Base-by-base conservation (phyloP, 2,888 invertebrate species). In the Amphiduros pacificus region DNA sequence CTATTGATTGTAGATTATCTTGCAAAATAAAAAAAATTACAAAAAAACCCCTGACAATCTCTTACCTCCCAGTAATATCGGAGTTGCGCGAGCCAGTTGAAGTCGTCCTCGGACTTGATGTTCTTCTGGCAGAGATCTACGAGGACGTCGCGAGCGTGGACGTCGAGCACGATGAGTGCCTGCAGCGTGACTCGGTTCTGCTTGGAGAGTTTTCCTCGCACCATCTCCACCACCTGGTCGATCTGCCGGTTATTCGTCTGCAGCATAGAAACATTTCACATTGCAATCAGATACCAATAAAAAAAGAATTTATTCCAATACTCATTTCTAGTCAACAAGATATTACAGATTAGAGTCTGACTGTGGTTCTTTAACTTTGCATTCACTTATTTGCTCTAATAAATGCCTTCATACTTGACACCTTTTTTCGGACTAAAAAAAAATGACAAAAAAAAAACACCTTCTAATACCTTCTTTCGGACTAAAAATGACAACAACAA, bases 111-210 rank as follows among this genome's bases (percentile, higher is more conserved):
- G 44, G 71, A 73, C n/a, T 65, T 60, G 49, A 83, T 73, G 0
- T 75, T 68, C 14, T 71, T 67, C 9, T 76, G 71, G 6, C 79
- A 75, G 6, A 84, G 71, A 31, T 70, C 62, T 0, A 70, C 71
- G 52, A 84, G 68, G 32, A 83, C 82, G 65, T 84, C 84, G 54
- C 84, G 69, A 9, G 83, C 82, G 61, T 84, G 84, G 27, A 84
- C 94, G 79, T 94, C 94, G 55, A 95, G 87, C 24, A 95, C 94
- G 71, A 81, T 80, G 61, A 81, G 71, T 17, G 82, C 82, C 70
- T 82, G 82, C 27, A 83, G 71, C 1, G 82, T 82, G 6, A 78
- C 78, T 60, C 84, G 74, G 66, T 83, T 82, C 74, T 84, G 84
- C 68, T 80, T 81, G 48, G 80, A 79, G 36, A 84, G 73, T 54